Evolutionary conservation across 2,797 vertebrate genomes (phyloP).

Genomic region (Corythornis leucogaster): DNA sequence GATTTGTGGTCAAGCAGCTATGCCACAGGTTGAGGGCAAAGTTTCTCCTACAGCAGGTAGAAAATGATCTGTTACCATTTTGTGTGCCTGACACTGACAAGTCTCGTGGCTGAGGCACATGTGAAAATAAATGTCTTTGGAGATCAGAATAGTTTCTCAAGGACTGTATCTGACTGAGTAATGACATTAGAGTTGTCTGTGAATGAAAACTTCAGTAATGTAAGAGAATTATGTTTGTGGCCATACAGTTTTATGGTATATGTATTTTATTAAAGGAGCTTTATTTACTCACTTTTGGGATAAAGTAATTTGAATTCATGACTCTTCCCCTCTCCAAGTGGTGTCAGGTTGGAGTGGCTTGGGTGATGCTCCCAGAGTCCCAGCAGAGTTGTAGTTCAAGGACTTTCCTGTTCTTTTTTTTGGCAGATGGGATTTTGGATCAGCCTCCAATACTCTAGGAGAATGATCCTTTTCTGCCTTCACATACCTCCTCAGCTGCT

Average conservation of each 20-base stretch:
- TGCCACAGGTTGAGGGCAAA: background rate
- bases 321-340: conserved; percentile 1
- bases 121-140: background rate
- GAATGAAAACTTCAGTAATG: background rate
- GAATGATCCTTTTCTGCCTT: conserved; percentile 74
- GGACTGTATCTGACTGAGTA: background rate
- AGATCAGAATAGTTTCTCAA: background rate
- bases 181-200: background rate
- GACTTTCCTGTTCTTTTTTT: conserved; percentile 58
- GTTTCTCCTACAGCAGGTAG: background rate
- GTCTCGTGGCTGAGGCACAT: background rate
- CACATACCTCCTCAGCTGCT: conserved; percentile 78
- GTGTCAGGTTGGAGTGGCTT: background rate
- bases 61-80: background rate
- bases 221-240: background rate
- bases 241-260: background rate
- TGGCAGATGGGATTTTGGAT: conserved; percentile 56
- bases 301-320: background rate
- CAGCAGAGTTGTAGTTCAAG: conserved; percentile 39
- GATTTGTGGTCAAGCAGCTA: background rate
- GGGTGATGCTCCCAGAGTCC: conserved; percentile 32
- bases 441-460: conserved; percentile 49
- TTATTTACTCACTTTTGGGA: background rate
- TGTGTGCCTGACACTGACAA: background rate
- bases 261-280: background rate